phyloP scores from a whole-genome alignment of 2,797 vertebrate genomes.

The Agapornis canus region DNA sequence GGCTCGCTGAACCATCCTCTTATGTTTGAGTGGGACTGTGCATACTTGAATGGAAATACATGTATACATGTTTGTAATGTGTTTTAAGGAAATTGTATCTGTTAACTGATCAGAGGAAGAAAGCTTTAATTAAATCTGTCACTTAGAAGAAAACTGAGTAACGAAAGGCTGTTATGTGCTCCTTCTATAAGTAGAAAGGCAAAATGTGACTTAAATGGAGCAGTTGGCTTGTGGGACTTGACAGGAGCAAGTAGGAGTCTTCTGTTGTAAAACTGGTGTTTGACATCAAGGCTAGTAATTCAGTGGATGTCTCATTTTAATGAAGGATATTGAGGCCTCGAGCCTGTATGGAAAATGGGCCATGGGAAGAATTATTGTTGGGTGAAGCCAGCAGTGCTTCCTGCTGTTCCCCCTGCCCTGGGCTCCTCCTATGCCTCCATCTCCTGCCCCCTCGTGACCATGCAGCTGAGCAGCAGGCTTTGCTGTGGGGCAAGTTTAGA shows the following conservation, averaged over 20 bases:
- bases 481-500: fast-evolving
- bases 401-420: neutral
- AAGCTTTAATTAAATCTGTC: neutral
- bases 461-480: fast-evolving
- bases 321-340: neutral
- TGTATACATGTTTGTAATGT: neutral
- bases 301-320: neutral
- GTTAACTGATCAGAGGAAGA: neutral
- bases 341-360: neutral
- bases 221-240: neutral
- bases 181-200: neutral
- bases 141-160: neutral
- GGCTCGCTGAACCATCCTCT: neutral
- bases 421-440: neutral
- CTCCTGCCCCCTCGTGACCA: fast-evolving
- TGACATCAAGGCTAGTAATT: neutral
- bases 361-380: neutral
- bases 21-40: neutral
- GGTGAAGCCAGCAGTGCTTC: fast-evolving
- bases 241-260: neutral
- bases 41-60: neutral
- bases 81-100: neutral
- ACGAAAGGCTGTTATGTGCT: neutral
- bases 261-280: neutral
- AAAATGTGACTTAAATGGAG: fast-evolving